These are phyloP conservation scores for Sphaerophoria rueppellii DNA, from an alignment of 2,888 invertebrate species.

Conservation along the genomic window DNA sequence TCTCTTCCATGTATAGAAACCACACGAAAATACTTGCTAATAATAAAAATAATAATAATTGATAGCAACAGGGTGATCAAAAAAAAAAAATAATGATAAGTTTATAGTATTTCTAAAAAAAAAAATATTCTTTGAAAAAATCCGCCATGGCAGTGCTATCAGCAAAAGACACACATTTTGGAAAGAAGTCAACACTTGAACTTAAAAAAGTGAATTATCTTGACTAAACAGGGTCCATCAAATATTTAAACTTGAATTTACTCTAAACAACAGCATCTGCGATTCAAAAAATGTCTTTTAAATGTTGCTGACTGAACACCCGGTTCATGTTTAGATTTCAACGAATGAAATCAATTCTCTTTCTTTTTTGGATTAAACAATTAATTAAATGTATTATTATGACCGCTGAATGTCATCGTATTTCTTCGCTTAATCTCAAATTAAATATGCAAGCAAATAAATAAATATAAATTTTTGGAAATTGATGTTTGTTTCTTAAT, in stretches of 20 bases:
- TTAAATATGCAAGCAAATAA: conserved; percentile 38
- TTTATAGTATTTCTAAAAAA: background rate
- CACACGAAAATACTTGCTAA: conserved; percentile 32
- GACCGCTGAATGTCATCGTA: conserved; percentile 55
- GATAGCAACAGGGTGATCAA: conserved; percentile 37
- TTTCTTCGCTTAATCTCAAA: conserved; percentile 41
- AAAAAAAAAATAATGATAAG: background rate
- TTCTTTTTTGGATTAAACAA: conserved; percentile 21
- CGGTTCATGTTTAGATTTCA: background rate
- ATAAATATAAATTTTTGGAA: conserved; percentile 15
- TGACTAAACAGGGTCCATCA: too few species aligned
- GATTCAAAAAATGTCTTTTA: too few species aligned
- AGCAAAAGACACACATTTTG: background rate
- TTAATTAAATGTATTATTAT: conserved; percentile 46
- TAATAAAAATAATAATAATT: conserved; percentile 29
- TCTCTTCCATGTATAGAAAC: conserved; percentile 16
- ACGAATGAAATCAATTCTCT: background rate
- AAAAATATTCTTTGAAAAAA: background rate
- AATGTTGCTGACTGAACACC: background rate
- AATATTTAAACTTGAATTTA: too few species aligned
- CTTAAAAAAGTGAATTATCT: too few species aligned
- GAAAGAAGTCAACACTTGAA: too few species aligned
- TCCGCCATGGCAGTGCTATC: background rate
- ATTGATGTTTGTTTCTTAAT: background rate
- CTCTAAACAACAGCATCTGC: too few species aligned